Percentiles rank a stretch among this genome's conserved stretches.
phyloP scores from a whole-genome alignment of 1,140 invertebrate genomes.

The Carcinoscorpius rotundicauda region DNA sequence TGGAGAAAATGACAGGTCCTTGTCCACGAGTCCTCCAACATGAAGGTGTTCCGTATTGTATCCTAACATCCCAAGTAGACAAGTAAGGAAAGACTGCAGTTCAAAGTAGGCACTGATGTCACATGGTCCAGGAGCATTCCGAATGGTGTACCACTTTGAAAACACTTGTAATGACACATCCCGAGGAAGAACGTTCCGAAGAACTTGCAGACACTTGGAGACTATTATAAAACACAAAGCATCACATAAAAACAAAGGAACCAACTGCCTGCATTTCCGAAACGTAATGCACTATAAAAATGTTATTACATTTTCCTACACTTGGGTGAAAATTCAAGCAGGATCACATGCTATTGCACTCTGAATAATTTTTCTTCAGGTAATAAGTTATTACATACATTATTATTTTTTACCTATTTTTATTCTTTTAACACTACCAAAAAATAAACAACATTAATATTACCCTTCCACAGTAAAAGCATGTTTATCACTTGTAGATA shows the following conservation, averaged over 20 bases:
- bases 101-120: slow-evolving; percentile 62
- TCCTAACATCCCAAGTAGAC: slow-evolving; percentile 45
- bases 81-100: slow-evolving; percentile 61
- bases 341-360: not conserved
- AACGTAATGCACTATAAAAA: not conserved
- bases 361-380: not conserved
- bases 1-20: slow-evolving; percentile 7
- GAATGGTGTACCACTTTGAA: slow-evolving; percentile 69
- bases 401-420: too few relatives aligned
- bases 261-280: slow-evolving; percentile 9
- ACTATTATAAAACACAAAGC: slow-evolving; percentile 5
- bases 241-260: not conserved
- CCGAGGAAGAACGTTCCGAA: slow-evolving; percentile 57
- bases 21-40: slow-evolving; percentile 26
- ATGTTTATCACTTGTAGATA: too few relatives aligned
- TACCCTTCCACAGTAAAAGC: too few relatives aligned
- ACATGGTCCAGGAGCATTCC: slow-evolving; percentile 72
- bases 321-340: not conserved
- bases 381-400: too few relatives aligned
- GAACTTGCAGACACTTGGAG: slow-evolving; percentile 48
- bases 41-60: slow-evolving; percentile 53
- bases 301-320: not conserved
- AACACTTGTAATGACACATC: slow-evolving; percentile 62
- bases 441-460: too few relatives aligned
- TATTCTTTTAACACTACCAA: too few relatives aligned